Percentiles rank a stretch among this genome's conserved stretches.
These are phyloP conservation scores for Tympanuchus pallidicinctus DNA, from an alignment of 2,113 vertebrate genomes.

Conservation along the genomic window DNA sequence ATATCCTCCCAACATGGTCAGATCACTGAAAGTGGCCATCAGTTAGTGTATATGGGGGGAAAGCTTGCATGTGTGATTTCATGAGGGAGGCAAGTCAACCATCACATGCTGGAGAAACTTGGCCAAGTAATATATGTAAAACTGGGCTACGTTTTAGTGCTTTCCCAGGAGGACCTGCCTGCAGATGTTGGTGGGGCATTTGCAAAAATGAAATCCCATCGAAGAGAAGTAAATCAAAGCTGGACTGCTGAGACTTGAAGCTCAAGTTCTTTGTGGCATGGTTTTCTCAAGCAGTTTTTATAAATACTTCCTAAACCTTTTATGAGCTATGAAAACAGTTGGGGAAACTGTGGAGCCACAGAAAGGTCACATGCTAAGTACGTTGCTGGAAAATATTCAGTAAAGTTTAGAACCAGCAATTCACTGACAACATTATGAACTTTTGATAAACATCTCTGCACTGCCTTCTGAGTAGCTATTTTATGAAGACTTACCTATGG, in stretches of 20 bases:
- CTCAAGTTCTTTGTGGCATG: constrained; percentile 75
- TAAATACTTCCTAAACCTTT: constrained; percentile 78
- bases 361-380: constrained; percentile 76
- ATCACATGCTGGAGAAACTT: constrained; percentile 70
- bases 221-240: constrained; percentile 75
- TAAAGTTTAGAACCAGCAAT: constrained; percentile 9
- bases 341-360: constrained; percentile 69
- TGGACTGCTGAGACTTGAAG: constrained; percentile 70
- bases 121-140: constrained; percentile 77
- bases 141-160: constrained; percentile 50
- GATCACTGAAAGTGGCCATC: constrained; percentile 74
- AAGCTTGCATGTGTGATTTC: constrained; percentile 71
- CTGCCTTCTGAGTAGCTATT: constrained; percentile 13
- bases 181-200: constrained; percentile 81
- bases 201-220: constrained; percentile 64
- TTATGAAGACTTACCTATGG: constrained; percentile 42
- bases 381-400: constrained; percentile 67
- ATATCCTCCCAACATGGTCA: constrained; percentile 60
- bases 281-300: constrained; percentile 78
- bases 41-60: constrained; percentile 47
- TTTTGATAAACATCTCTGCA: constrained; percentile 6
- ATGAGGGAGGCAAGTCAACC: constrained; percentile 80
- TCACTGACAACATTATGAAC: constrained; percentile 9
- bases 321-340: constrained; percentile 80
- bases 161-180: constrained; percentile 71